Evolutionary conservation across 2,888 invertebrate genomes (phyloP), one percentile per base, ranked within the genome.

Genomic region (Coelogynopora nodosa): DNA sequence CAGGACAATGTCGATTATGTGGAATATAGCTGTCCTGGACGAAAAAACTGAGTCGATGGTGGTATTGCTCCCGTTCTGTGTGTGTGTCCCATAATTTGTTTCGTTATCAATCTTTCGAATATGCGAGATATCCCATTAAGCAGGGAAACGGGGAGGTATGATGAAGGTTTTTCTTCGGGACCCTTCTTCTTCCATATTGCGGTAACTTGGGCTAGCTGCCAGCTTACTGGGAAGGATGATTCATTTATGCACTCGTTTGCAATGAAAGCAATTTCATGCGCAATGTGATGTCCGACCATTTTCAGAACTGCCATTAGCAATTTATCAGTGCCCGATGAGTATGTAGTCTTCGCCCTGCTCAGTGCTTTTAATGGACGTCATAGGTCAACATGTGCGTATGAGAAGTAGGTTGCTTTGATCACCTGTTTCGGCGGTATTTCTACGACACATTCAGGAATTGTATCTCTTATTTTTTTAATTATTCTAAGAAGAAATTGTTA

Each of bases 1-100:
- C 74, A 74, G 74, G 74, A 74, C 74, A 74, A 74, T 74, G 74
- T 74, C 74, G 74, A 74, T 74, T 74, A 74, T 74, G 74, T 74
- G 5, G 74, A 13, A 26, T 74, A 74, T 74, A 13, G 74, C 74
- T 74, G 74, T 74, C 74, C 74, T n/a, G 74, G 23, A 74, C 74
- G 74, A 23, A 74, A 74, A 74, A 2, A 10, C 5, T 74, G 18
- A 74, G 74, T 26, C 23, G 74, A 74, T 74, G 27, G 18, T 74
- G 74, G 74, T 74, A 74, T 74, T 74, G 74, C 74, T 74, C 27
- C 27, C 23, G 23, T 74, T 74, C 18, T 74, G 74, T 74, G 5
- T 74, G 74, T 26, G 74, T 74, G 74, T 23, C 23, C 23, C 74
- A 74, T 74, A 74, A 74, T 74, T 74, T 74, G 74, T 10, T 74